Evolutionary conservation across 1,140 invertebrate genomes (phyloP), one percentile per base, ranked within the genome.

Genomic region (Dysdera silvatica): DNA sequence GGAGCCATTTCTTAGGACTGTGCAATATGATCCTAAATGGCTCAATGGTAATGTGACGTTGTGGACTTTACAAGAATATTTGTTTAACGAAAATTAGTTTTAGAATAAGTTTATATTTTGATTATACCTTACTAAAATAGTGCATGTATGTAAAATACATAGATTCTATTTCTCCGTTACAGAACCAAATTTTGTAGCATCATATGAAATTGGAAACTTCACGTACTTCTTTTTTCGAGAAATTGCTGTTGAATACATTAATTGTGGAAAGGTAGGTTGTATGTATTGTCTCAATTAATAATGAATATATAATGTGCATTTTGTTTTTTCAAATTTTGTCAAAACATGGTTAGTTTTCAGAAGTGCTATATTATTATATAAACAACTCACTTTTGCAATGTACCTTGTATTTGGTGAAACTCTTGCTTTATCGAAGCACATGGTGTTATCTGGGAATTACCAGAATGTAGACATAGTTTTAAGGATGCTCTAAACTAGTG

Each of bases 171-270:
- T 28, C 24, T 43, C 33, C 12, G 23, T 51, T 47, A 23, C 70
- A 80, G 90, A 93, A 67, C 89, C 92, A 0, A 86, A 93, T 71
- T 96, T 95, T 75, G 88, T 95, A 48, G 87, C 87, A 3, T 88
- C 88, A 52, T 95, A 94, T 74, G 92, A 95, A 74, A 86, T 88
- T 43, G 88, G 88, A 28, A 80, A 85, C 65, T 91, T 88, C 77
- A 85, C 95, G 0, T 95, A 92, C 73, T 95, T 95, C 75, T 80
- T 95, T 59, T 93, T 95, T 73, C 82, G 89, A 58, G 93, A 96
- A 77, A 82, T 85, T 8, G 91, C 92, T 23, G 86, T 93, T 1
- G 93, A 96, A 75, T 89, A 88, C 73, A 88, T 92, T 69, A 94
- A 91, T 74, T 95, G 90, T 78, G 92, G 91, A 71, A 95, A 95